A percentile compares a stretch with the other conserved stretches of the same genome.
phyloP scores from a whole-genome alignment of 2,113 vertebrate genomes.

The Caretta caretta region DNA sequence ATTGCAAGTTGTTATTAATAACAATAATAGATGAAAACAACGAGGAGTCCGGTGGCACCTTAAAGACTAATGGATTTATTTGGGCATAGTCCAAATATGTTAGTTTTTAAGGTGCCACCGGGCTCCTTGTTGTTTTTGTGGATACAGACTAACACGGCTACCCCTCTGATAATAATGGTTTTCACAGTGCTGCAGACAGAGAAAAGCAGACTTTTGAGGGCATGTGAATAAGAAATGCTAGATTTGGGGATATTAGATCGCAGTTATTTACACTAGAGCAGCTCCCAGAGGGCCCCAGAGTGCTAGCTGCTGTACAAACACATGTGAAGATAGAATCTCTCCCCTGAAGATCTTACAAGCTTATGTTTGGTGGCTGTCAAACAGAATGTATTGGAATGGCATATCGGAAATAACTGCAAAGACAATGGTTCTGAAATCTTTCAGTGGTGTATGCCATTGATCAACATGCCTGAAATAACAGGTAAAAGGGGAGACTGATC shows the following conservation, averaged over 20 bases:
- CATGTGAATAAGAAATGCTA: not conserved
- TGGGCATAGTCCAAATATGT: too few species aligned
- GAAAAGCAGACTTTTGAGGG: not conserved
- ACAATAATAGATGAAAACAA: not conserved
- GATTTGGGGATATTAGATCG: rapidly evolving
- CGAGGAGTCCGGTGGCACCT: too few species aligned
- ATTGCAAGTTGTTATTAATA: not conserved
- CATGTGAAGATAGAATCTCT: not conserved
- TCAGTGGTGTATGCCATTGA: rapidly evolving
- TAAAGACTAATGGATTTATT: too few species aligned
- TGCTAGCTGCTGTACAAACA: not conserved
- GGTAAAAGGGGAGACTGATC: not conserved
- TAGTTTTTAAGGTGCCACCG: too few species aligned
- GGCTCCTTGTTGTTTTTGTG: too few species aligned
- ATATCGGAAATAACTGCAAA: rapidly evolving
- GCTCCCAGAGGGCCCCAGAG: too few species aligned
- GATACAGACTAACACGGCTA: too few species aligned
- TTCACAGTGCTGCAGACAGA: not conserved
- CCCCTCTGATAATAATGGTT: not conserved
- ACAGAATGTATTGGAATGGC: not conserved
- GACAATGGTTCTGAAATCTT: rapidly evolving
- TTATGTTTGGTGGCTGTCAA: not conserved
- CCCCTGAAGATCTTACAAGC: not conserved
- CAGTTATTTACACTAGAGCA: not conserved
- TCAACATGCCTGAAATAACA: not conserved